Evolutionary conservation across 2,888 invertebrate species (phyloP).

Genomic region (Lamellibrachia columna): DNA sequence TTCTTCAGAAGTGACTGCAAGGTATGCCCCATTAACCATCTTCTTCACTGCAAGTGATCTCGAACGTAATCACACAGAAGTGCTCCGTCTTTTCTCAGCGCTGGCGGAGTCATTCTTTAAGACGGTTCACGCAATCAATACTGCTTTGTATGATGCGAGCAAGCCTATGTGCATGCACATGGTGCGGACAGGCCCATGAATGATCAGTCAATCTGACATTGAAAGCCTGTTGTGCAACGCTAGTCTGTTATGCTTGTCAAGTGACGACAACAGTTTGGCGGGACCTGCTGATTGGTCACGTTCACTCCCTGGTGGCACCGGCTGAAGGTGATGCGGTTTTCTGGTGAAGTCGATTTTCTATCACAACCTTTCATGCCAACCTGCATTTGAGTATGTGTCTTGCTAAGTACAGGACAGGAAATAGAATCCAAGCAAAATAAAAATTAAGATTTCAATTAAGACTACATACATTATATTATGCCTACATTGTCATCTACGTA

Average conservation of each 20-base stretch:
- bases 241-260: slow-evolving; percentile 1
- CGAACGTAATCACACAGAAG: not conserved
- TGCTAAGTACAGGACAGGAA: not conserved
- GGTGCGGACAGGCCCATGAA: not conserved
- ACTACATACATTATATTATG: not conserved
- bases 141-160: not conserved
- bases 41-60: not conserved
- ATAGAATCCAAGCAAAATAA: not conserved
- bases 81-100: not conserved
- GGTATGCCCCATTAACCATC: not conserved
- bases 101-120: not conserved
- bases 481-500: not conserved
- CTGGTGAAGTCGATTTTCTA: not conserved
- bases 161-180: not conserved
- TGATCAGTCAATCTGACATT: not conserved
- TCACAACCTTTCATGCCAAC: not conserved
- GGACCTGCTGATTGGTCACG: not conserved
- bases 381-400: not conserved
- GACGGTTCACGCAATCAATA: not conserved
- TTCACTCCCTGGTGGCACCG: not conserved
- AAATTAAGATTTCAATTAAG: not conserved
- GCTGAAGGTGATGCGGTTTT: not conserved
- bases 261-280: not conserved
- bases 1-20: not conserved
- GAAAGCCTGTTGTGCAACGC: not conserved